Percentiles rank a stretch among this genome's conserved stretches.
Conservation (phyloP, 2,888 invertebrate species). For the Ennomos fuscantarius region DNA sequence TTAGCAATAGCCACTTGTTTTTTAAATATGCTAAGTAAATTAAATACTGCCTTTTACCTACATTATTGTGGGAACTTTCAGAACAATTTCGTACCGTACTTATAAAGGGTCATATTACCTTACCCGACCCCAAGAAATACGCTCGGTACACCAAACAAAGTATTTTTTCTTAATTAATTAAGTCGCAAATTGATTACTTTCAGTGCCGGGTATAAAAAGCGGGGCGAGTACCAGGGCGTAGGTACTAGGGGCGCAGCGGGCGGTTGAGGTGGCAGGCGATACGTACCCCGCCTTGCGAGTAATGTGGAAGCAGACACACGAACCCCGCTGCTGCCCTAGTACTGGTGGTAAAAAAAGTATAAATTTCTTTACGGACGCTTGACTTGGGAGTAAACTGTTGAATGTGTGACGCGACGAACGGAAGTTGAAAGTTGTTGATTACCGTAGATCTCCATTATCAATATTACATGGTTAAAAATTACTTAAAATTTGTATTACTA, state of each 20-base stretch:
- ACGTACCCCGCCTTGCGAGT: constrained; percentile 77
- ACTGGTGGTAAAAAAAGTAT: constrained; percentile 62
- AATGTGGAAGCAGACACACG: constrained; percentile 85
- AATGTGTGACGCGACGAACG: too few relatives aligned
- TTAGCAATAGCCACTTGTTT: too few relatives aligned
- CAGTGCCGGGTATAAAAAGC: constrained; percentile 80
- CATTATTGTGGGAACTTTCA: neutral
- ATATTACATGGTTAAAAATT: too few relatives aligned
- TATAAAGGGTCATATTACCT: constrained; percentile 32
- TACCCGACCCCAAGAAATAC: constrained; percentile 20
- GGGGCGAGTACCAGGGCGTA: constrained; percentile 56
- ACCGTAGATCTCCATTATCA: too few relatives aligned
- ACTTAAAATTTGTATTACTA: too few relatives aligned
- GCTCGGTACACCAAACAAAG: constrained; percentile 41
- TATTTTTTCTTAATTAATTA: constrained; percentile 82
- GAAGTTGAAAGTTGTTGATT: too few relatives aligned
- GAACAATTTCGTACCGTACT: neutral
- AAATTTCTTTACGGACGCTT: too few relatives aligned
- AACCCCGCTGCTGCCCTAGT: constrained; percentile 79
- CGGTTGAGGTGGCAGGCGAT: constrained; percentile 66
- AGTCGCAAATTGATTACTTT: constrained; percentile 85
- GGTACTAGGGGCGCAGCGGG: constrained; percentile 74
- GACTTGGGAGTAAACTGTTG: too few relatives aligned
- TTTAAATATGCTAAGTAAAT: too few relatives aligned
- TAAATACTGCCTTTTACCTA: neutral